Percentiles rank a stretch among this genome's conserved stretches.
Evolutionary conservation across 2,113 vertebrate species (phyloP).

Genomic region (Parus major): DNA sequence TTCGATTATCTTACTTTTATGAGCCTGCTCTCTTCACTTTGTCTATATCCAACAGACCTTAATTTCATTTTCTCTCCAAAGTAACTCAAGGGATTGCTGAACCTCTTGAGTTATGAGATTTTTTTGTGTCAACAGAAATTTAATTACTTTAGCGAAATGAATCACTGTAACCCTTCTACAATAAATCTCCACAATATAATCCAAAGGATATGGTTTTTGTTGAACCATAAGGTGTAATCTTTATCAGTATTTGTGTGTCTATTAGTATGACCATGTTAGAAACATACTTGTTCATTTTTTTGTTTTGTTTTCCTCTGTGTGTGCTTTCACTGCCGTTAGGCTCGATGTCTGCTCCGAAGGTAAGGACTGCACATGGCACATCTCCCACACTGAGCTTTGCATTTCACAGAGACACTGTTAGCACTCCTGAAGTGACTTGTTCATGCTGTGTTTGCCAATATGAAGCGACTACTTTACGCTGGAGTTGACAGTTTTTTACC

Average conservation of each 20-base stretch:
- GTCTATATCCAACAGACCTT: constrained; percentile 12
- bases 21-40: constrained; percentile 23
- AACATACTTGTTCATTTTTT: background rate
- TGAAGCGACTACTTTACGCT: background rate
- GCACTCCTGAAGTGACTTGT: background rate
- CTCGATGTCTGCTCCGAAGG: background rate
- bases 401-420: background rate
- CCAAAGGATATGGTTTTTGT: background rate
- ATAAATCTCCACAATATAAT: constrained; percentile 15
- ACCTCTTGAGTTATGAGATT: constrained; percentile 40
- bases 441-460: background rate
- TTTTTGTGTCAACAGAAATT: constrained; percentile 62
- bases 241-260: background rate
- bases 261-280: background rate
- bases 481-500: background rate
- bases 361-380: background rate
- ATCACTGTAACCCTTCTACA: background rate
- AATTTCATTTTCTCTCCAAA: constrained; percentile 54
- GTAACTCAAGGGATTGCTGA: constrained; percentile 31
- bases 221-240: background rate
- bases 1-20: constrained; percentile 42
- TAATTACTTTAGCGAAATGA: constrained; percentile 49
- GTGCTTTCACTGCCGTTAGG: background rate
- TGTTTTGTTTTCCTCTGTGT: background rate
- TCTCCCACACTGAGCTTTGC: background rate